Conservation (phyloP, 1,140 invertebrate genomes). For the Procambarus virginalis region DNA sequence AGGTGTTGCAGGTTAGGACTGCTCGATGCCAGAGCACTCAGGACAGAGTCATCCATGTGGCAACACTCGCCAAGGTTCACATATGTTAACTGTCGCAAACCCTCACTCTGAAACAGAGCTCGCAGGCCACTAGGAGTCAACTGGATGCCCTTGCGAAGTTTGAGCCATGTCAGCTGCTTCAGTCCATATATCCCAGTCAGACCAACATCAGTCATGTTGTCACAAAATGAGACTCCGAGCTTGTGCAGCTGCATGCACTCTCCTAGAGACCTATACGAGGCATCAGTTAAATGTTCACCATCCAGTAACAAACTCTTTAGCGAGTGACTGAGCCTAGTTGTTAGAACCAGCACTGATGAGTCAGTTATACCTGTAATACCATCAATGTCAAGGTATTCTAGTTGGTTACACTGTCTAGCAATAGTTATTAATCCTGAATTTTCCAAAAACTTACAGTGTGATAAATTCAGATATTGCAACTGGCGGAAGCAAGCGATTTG, state of each 20-base stretch:
- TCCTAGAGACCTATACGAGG: slow-evolving; percentile 48
- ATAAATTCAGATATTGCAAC: slow-evolving; percentile 64
- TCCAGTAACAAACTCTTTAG: slow-evolving; percentile 64
- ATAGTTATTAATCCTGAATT: slow-evolving; percentile 57
- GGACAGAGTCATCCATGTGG: slow-evolving; percentile 63
- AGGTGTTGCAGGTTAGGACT: slow-evolving; percentile 52
- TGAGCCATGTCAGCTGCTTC: slow-evolving; percentile 55
- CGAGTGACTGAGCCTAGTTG: slow-evolving; percentile 24
- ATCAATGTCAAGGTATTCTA: slow-evolving; percentile 70
- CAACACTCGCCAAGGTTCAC: slow-evolving; percentile 69
- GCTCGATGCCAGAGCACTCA: slow-evolving; percentile 53
- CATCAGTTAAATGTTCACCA: slow-evolving; percentile 70
- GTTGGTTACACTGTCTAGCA: slow-evolving; percentile 53
- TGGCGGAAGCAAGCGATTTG: slow-evolving; percentile 47
- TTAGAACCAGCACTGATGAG: slow-evolving; percentile 56
- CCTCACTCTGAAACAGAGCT: slow-evolving; percentile 41
- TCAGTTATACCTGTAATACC: slow-evolving; percentile 67
- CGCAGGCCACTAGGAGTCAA: slow-evolving; percentile 54
- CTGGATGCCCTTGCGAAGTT: slow-evolving; percentile 64
- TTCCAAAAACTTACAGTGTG: slow-evolving; percentile 63
- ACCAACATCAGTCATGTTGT: slow-evolving; percentile 70
- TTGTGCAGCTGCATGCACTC: slow-evolving; percentile 59
- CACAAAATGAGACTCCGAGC: slow-evolving; percentile 70
- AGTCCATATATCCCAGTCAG: slow-evolving; percentile 61
- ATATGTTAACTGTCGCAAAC: slow-evolving; percentile 50